These are phyloP conservation scores for Aldrovandia affinis DNA, from an alignment of 2,797 vertebrate species.

Conservation along the genomic window DNA sequence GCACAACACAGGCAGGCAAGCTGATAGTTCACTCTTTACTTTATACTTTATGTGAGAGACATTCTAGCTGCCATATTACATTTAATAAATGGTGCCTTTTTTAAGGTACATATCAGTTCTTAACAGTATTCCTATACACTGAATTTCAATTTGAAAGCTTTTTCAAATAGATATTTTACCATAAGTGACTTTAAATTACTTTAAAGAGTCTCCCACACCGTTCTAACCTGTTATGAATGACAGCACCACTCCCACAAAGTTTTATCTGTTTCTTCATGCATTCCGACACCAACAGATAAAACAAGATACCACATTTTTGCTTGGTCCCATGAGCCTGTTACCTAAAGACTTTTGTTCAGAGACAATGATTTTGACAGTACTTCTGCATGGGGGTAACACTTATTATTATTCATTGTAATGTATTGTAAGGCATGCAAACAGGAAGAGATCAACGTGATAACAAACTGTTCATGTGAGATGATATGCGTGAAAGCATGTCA, in stretches of 20 bases:
- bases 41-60: slow-evolving; percentile 15
- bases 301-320: neutral
- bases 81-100: neutral
- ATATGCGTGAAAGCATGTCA: neutral
- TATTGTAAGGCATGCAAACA: neutral
- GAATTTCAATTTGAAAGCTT: neutral
- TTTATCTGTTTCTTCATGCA: neutral
- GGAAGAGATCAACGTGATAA: neutral
- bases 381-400: neutral
- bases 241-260: neutral
- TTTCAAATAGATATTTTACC: neutral
- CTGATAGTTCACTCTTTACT: slow-evolving; percentile 22
- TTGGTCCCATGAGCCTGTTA: neutral
- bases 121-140: neutral
- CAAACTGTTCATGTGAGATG: neutral
- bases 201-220: neutral
- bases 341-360: neutral
- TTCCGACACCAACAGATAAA: neutral
- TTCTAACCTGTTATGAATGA: neutral
- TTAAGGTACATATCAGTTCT: neutral
- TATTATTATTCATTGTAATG: neutral
- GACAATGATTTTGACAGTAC: neutral
- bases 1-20: neutral
- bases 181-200: too few relatives aligned
- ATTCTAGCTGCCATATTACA: neutral